Evolutionary conservation across 2,888 invertebrate genomes (phyloP).

Genomic region (Melangyna quadrimaculata): DNA sequence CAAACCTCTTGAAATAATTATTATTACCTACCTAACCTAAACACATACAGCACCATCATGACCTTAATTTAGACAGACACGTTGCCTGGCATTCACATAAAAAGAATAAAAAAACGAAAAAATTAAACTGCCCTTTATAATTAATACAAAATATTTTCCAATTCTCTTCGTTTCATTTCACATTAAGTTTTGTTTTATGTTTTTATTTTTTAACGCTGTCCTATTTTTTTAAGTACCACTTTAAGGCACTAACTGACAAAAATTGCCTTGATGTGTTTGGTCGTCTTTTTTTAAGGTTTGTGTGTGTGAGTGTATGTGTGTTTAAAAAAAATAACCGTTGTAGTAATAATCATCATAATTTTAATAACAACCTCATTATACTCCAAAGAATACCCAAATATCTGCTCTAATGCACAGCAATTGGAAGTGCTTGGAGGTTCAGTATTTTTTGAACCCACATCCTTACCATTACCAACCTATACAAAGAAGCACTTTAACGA

Average conservation of each 20-base stretch:
- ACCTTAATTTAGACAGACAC: constrained; percentile 9
- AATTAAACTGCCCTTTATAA: background rate
- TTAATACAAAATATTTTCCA: constrained; percentile 20
- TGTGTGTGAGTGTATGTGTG: background rate
- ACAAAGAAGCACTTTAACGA: constrained; percentile 17
- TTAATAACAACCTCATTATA: constrained; percentile 50
- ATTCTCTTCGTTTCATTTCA: constrained; percentile 18
- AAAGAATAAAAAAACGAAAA: background rate
- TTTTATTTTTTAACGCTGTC: background rate
- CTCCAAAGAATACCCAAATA: constrained; percentile 28
- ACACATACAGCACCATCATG: background rate
- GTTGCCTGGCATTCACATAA: background rate
- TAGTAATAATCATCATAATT: constrained; percentile 56
- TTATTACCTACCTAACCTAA: too few relatives aligned
- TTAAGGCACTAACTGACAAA: background rate
- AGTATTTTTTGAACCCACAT: constrained; percentile 28
- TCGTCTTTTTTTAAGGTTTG: background rate
- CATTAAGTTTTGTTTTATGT: background rate
- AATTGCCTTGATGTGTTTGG: background rate
- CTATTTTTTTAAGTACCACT: constrained; percentile 13
- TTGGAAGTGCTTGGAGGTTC: constrained; percentile 34
- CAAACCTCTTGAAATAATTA: background rate
- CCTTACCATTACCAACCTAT: background rate
- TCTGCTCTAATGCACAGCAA: constrained; percentile 49
- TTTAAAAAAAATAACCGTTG: constrained; percentile 8